Conservation (phyloP, 2,888 invertebrate species). For the Machimus atricapillus region DNA sequence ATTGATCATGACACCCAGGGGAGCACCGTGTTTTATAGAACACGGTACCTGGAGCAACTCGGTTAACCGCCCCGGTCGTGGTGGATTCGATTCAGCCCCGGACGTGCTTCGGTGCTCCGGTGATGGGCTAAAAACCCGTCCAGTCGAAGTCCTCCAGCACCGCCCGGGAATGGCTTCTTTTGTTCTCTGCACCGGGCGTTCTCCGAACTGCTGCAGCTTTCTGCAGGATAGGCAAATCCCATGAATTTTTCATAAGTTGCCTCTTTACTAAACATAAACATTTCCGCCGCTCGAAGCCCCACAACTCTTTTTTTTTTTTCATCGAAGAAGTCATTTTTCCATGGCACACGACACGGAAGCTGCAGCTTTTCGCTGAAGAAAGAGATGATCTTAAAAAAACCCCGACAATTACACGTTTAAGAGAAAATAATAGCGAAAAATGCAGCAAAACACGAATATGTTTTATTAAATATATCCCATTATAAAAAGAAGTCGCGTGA, state of each 20-base stretch:
- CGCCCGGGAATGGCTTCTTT: background rate
- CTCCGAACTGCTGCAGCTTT: background rate
- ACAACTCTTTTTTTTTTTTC: background rate
- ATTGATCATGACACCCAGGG: conserved; percentile 47
- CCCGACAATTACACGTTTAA: background rate
- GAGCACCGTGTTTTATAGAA: conserved; percentile 41
- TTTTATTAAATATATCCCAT: background rate
- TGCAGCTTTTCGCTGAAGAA: background rate
- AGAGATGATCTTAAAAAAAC: background rate
- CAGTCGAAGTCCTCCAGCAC: background rate
- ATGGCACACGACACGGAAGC: background rate
- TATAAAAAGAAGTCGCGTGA: background rate
- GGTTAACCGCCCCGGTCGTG: background rate
- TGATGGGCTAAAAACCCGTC: background rate
- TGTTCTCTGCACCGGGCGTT: background rate
- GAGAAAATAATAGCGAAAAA: background rate
- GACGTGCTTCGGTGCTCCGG: background rate
- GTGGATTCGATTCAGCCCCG: conserved; percentile 8
- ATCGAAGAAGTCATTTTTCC: background rate
- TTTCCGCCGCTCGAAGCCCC: background rate
- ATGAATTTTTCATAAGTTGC: conserved; percentile 15
- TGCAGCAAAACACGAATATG: background rate
- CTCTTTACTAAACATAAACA: background rate
- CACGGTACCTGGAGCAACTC: conserved; percentile 29
- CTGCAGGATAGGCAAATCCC: background rate